Base-by-base conservation (phyloP, 2,888 invertebrate species). In the Galeopsomyia nigrocyanea region DNA sequence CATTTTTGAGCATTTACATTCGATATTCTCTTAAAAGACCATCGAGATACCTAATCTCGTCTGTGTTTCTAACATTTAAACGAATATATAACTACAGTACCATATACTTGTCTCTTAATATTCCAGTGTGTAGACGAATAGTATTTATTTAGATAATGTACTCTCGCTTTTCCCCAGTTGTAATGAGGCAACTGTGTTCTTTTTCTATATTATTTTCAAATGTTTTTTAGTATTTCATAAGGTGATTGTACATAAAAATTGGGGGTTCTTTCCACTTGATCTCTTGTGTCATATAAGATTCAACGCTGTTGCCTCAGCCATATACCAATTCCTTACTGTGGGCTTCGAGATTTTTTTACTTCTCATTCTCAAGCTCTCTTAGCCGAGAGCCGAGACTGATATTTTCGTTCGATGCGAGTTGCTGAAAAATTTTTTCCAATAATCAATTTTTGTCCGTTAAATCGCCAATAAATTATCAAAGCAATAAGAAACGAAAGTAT, bases 51-150 rank as follows among this genome's bases (percentile, higher is more conserved):
- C 70, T 66, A 70, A 71, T 68, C 26, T 58, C 66, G 46, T 68
- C 68, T 65, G 71, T 74, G 58, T 76, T 75, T 73, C 73, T 71
- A 71, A 73, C 68, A 68, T 53, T 69, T 66, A 71, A 71, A 69
- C 39, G 55, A 75, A 58, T 74, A 74, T 74, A 76, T 68, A 71
- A 67, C 68, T 73, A 47, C 58, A 72, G 58, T 73, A 74, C 67
- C 66, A 80, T 78, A 77, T 75, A 79, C 73, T 80, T 80, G 78
- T 78, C 79, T 78, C 75, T 71, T 82, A 80, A 80, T 85, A 85
- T 84, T 84, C 80, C 83, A 83, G 79, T 83, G 80, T 80, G 79
- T 84, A 83, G 81, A 79, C 78, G 80, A 75, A 83, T 86, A 85
- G 83, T 85, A 85, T 85, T 85, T 84, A 85, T 85, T 85, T 82